These are phyloP conservation scores for Drepana falcataria DNA, from an alignment of 2,888 invertebrate species.

Conservation along the genomic window DNA sequence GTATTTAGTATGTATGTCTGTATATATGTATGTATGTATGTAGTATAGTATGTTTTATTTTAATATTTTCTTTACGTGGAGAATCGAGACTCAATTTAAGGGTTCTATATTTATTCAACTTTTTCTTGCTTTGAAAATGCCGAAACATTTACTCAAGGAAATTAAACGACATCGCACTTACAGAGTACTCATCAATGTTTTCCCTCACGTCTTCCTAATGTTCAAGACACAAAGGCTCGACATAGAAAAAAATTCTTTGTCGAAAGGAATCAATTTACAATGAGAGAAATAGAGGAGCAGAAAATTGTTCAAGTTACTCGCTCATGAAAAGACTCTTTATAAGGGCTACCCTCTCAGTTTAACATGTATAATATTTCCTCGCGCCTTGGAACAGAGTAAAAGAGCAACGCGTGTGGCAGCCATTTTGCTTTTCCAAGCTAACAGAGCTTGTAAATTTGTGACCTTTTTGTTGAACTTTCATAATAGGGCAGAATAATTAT, in stretches of 20 bases:
- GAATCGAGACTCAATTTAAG: too few relatives aligned
- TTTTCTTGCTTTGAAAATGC: too few relatives aligned
- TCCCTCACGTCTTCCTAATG: slow-evolving; percentile 16
- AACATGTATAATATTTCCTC: slow-evolving; percentile 25
- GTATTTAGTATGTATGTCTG: too few relatives aligned
- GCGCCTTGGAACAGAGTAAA: neutral
- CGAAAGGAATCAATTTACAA: slow-evolving; percentile 34
- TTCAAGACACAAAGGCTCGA: slow-evolving; percentile 12
- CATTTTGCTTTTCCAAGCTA: slow-evolving; percentile 11
- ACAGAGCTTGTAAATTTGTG: slow-evolving; percentile 14
- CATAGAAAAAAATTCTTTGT: slow-evolving; percentile 30
- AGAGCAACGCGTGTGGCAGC: neutral
- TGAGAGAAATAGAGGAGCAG: slow-evolving; percentile 15
- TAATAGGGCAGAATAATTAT: too few relatives aligned
- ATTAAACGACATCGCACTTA: too few relatives aligned
- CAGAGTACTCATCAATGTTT: slow-evolving; percentile 11
- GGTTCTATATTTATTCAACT: too few relatives aligned
- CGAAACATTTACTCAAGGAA: too few relatives aligned
- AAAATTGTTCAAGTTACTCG: slow-evolving; percentile 28
- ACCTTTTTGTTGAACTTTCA: neutral
- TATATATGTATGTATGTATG: too few relatives aligned
- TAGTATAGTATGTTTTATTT: too few relatives aligned
- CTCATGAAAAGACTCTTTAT: slow-evolving; percentile 27
- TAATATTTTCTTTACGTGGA: too few relatives aligned
- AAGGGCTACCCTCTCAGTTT: slow-evolving; percentile 22